These are phyloP conservation scores for Scopus umbretta DNA, from an alignment of 2,113 vertebrate genomes.

Conservation along the genomic window DNA sequence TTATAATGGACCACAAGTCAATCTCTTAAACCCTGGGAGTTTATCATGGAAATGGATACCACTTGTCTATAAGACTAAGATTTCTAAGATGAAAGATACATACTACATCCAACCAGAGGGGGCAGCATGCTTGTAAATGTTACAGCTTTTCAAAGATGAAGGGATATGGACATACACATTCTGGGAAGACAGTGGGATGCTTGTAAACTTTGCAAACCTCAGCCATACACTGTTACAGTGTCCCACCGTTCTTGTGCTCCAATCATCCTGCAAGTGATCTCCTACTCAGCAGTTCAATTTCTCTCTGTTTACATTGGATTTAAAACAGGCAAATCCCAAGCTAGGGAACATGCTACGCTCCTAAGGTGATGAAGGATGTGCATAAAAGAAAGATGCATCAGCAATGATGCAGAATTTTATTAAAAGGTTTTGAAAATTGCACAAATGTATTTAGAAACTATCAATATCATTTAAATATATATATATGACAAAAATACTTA, in stretches of 20 bases:
- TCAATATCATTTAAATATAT: background rate
- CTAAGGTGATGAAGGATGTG: background rate
- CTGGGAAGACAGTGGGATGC: background rate
- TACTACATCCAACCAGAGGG: background rate
- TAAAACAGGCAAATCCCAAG: background rate
- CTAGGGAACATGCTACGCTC: background rate
- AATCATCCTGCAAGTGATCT: background rate
- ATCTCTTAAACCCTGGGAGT: background rate
- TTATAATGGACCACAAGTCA: background rate
- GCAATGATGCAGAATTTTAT: background rate
- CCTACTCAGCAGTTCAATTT: background rate
- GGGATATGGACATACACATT: background rate
- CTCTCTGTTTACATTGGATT: background rate
- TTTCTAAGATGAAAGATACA: background rate
- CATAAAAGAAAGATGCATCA: background rate
- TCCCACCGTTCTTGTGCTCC: background rate
- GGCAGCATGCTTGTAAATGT: background rate
- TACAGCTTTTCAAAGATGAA: background rate
- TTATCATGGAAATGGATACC: background rate
- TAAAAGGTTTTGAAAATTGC: background rate
- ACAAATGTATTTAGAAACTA: background rate
- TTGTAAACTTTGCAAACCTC: background rate
- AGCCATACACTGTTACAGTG: background rate
- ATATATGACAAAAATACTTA: background rate
- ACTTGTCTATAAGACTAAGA: background rate